Evolutionary conservation across 2,888 invertebrate species (phyloP), one percentile per base, ranked within the genome.

Genomic region (Dryocosmus kuriphilus): DNA sequence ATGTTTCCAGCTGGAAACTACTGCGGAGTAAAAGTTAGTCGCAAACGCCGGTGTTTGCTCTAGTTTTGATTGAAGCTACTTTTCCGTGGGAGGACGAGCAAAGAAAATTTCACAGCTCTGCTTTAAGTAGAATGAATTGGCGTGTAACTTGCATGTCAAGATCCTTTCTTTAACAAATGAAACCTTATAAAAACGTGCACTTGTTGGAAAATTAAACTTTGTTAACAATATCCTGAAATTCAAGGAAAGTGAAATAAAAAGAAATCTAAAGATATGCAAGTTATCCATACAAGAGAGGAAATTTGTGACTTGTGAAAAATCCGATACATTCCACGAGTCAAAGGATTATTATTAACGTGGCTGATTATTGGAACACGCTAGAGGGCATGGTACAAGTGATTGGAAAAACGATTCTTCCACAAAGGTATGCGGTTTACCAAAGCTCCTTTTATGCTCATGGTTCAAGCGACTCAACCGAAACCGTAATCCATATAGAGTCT

Each of bases 41-140:
- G 67, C 22, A 38, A 38, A 22, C 63, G 16, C 1, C 41, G 35
- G 19, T 46, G 67, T 67, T 67, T 67, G 67, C 67, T 46, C 67
- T 30, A 67, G 67, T 67, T 67, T 67, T 67, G 46, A 67, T 67
- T 67, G 46, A 67, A 67, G 30, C 30, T 67, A 67, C 41, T 67
- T 67, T 46, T n/a, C 30, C 1, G 27, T 46, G 24, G 30, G 27
- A 8, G 19, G 9, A 41, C 19, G 2, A 46, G 7, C 19, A 1
- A 16, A 46, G 30, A 67, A 46, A 46, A 14, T 67, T 46, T 46
- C 27, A 24, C 46, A 67, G 27, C 9, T 67, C 46, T 30, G 27
- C 9, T 67, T 67, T 30, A 67, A 67, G 41, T 27, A 67, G 46
- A 67, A 67, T 67, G 67, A 46, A 30, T 27, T 67, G 41, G 27